phyloP scores from a whole-genome alignment of 2,888 invertebrate species.

The Callyntrura sp. region DNA sequence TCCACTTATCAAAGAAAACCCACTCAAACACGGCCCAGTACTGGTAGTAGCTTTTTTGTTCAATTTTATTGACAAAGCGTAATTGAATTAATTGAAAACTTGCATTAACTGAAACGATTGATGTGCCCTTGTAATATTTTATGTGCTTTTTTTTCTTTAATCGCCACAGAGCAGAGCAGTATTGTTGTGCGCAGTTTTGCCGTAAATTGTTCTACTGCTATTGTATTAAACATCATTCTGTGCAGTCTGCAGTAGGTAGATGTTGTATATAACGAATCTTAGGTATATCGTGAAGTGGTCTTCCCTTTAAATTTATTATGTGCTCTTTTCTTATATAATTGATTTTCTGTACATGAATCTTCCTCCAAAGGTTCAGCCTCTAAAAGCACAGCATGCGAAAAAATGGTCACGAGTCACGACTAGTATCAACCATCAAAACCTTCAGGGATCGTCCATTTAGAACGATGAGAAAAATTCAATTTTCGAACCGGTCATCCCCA shows the following conservation, averaged over 20 bases:
- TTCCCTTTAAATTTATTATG: conserved; percentile 35
- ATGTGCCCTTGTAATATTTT: conserved; percentile 23
- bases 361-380: conserved; percentile 41
- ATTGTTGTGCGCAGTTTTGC: neutral
- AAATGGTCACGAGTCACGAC: conserved; percentile 34
- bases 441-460: too few species aligned
- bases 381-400: conserved; percentile 24
- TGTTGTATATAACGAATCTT: neutral
- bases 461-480: too few species aligned
- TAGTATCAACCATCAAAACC: conserved; percentile 36
- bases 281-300: neutral
- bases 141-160: conserved; percentile 6
- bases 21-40: neutral
- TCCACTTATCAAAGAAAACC: neutral
- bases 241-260: neutral
- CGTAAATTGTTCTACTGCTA: neutral
- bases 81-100: conserved; percentile 44
- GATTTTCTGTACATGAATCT: conserved; percentile 40
- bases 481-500: too few species aligned
- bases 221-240: neutral
- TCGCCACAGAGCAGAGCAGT: neutral
- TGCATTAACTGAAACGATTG: conserved; percentile 26
- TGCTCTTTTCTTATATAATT: conserved; percentile 47
- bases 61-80: conserved; percentile 16
- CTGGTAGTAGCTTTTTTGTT: neutral